A percentile compares a stretch with the other conserved stretches of the same genome.
Conservation (phyloP, 2,888 invertebrate genomes). For the Amphipoea oculea region DNA sequence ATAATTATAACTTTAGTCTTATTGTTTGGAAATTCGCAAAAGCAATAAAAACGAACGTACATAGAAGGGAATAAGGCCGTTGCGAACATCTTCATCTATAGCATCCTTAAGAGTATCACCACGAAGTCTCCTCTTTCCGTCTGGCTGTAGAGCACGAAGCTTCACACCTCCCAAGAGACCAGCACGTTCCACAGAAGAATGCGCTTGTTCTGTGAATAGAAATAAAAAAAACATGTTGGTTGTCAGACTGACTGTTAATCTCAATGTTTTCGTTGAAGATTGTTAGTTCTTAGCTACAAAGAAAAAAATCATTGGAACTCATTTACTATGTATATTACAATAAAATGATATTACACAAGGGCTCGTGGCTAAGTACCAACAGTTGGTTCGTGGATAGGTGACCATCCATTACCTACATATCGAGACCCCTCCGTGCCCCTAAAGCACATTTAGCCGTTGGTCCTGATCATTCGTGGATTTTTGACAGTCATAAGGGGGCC, state of each 20-base stretch:
- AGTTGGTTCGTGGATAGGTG: not conserved
- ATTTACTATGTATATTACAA: not conserved
- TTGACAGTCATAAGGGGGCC: not conserved
- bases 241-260: not conserved
- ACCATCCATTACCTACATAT: not conserved
- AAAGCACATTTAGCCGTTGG: not conserved
- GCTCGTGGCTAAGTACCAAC: not conserved
- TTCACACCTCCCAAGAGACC: slow-evolving; percentile 97
- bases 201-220: slow-evolving; percentile 93
- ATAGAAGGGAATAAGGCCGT: slow-evolving; percentile 98
- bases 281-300: not conserved
- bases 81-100: slow-evolving; percentile 95
- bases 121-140: slow-evolving; percentile 93
- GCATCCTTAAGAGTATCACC: slow-evolving; percentile 94
- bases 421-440: not conserved
- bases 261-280: not conserved
- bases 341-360: not conserved
- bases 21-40: not conserved
- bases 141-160: slow-evolving; percentile 93
- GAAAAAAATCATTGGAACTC: not conserved
- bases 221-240: not conserved
- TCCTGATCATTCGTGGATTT: not conserved
- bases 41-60: slow-evolving; percentile 92
- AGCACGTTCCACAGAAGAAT: slow-evolving; percentile 98
- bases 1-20: not conserved